Evolutionary conservation across 2,113 vertebrate genomes (phyloP).

Genomic region (Fukomys damarensis): DNA sequence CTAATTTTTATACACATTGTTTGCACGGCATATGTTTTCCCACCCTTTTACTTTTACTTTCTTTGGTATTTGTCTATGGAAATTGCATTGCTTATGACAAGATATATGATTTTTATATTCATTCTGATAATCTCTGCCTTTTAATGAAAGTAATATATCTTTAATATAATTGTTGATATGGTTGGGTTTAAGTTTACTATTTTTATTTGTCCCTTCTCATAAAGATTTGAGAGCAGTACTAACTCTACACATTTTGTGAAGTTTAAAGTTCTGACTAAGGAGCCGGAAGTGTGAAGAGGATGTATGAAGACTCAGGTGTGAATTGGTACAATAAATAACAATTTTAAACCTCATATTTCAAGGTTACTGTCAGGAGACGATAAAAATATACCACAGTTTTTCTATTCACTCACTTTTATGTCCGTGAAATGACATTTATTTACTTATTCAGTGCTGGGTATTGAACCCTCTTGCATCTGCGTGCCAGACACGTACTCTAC

Average conservation of each 20-base stretch:
- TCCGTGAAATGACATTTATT: background rate
- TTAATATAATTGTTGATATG: slow-evolving; percentile 33
- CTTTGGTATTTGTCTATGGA: background rate
- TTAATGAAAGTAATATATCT: background rate
- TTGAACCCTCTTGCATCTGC: background rate
- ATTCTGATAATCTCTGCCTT: slow-evolving; percentile 36
- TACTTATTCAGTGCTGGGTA: background rate
- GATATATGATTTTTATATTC: slow-evolving; percentile 14
- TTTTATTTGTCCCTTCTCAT: slow-evolving; percentile 12
- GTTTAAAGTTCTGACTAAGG: background rate
- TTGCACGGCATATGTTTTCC: background rate
- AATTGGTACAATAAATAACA: background rate
- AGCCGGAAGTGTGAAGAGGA: background rate
- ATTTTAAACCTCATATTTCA: background rate
- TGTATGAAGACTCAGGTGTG: background rate
- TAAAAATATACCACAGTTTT: background rate
- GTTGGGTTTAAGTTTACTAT: background rate
- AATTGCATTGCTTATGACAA: background rate
- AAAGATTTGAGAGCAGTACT: background rate
- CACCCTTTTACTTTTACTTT: background rate
- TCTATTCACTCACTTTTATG: background rate
- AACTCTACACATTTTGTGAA: background rate
- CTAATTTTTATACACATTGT: background rate
- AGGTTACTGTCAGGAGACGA: background rate
- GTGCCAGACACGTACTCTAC: background rate